These are phyloP conservation scores for Sinosuthora webbiana DNA, from an alignment of 2,113 vertebrate genomes.

Conservation along the genomic window DNA sequence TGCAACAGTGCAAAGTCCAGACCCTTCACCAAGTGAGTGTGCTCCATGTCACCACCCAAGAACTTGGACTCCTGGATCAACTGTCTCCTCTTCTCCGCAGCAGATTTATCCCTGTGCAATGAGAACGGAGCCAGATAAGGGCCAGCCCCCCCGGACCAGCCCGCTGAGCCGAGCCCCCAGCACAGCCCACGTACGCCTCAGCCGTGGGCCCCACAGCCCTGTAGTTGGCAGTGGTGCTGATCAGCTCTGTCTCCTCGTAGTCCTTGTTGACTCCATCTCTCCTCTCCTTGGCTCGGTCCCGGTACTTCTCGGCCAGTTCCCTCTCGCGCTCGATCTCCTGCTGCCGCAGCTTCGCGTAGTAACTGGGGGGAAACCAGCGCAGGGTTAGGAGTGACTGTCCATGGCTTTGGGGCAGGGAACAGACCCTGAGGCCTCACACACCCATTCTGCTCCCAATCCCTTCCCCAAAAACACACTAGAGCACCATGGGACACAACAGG, in stretches of 20 bases:
- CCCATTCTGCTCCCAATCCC: not conserved
- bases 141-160: fast-evolving
- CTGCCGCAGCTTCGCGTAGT: slow-evolving; percentile 96
- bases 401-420: fast-evolving
- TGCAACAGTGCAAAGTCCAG: slow-evolving; percentile 96
- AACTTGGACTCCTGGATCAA: slow-evolving; percentile 99
- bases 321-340: slow-evolving; percentile 95
- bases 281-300: slow-evolving; percentile 91
- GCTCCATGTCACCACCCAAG: slow-evolving; percentile 99
- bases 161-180: fast-evolving
- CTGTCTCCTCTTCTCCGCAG: slow-evolving; percentile 95
- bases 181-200: slow-evolving; percentile 82
- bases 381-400: fast-evolving
- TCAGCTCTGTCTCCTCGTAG: slow-evolving; percentile 95
- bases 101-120: slow-evolving; percentile 87
- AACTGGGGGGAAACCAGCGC: slow-evolving; percentile 71
- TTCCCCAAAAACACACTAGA: not conserved
- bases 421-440: fast-evolving
- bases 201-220: slow-evolving; percentile 92
- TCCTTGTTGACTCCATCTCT: slow-evolving; percentile 97
- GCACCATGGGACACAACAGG: not conserved
- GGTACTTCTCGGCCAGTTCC: slow-evolving; percentile 94
- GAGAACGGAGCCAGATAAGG: not conserved
- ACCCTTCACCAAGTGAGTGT: slow-evolving; percentile 99
- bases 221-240: slow-evolving; percentile 97